Evolutionary conservation across 2,797 vertebrate species (phyloP).

Genomic region (Valencia hispanica): DNA sequence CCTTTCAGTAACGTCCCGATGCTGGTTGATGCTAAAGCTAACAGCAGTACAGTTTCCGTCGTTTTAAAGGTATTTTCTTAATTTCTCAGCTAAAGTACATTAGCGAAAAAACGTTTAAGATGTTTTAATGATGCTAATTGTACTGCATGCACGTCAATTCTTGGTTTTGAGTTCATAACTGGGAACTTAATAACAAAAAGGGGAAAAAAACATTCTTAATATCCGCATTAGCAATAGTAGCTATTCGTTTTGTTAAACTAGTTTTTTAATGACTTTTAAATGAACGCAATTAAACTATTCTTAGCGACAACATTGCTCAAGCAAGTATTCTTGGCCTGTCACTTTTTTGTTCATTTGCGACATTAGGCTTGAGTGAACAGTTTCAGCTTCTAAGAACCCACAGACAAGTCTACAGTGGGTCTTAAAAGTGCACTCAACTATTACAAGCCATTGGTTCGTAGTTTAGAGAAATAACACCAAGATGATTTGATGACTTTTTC

Average conservation of each 20-base stretch:
- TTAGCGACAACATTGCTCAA: no score
- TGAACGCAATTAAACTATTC: neutral
- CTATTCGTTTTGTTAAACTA: neutral
- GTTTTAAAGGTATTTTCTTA: neutral
- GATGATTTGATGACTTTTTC: no score
- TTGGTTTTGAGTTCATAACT: neutral
- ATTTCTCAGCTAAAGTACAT: accelerated
- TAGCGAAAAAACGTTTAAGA: neutral
- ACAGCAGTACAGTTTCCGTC: neutral
- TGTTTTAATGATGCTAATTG: neutral
- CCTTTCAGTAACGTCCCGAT: slow-evolving; percentile 40
- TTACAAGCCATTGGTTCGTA: no score
- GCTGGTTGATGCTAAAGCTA: neutral
- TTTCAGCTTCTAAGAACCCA: no score
- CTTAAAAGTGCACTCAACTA: no score
- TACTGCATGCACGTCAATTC: neutral
- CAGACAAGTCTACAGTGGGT: no score
- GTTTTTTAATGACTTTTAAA: neutral
- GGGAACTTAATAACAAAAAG: neutral
- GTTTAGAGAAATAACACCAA: no score
- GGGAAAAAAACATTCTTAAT: neutral
- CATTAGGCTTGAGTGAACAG: no score
- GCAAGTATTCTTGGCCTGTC: neutral
- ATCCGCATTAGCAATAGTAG: neutral
- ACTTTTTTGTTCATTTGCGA: neutral